A percentile compares a stretch with the other conserved stretches of the same genome.
Conservation (phyloP, 2,797 vertebrate species). For the Limnodromus scolopaceus region DNA sequence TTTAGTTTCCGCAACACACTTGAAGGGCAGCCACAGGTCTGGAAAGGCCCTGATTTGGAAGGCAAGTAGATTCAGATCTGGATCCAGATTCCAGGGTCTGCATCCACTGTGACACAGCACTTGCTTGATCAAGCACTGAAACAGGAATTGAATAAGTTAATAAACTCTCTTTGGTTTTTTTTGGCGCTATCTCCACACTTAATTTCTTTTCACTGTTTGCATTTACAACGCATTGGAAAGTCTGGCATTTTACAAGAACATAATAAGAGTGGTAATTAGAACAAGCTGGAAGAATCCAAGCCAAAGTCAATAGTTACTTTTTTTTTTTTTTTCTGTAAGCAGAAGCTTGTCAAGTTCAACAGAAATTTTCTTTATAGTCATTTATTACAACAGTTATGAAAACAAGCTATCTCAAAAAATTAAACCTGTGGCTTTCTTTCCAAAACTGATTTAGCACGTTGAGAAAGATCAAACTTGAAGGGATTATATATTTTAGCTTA, state of each 20-base stretch:
- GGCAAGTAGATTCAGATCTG: background rate
- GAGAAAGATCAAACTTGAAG: background rate
- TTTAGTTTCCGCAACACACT: background rate
- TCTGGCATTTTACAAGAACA: slow-evolving; percentile 19
- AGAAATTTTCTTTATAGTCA: slow-evolving; percentile 12
- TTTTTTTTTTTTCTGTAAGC: background rate
- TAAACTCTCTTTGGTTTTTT: background rate
- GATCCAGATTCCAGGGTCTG: background rate
- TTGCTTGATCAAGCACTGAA: background rate
- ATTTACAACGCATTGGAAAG: slow-evolving; percentile 4
- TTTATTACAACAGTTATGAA: slow-evolving; percentile 28
- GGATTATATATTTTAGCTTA: background rate
- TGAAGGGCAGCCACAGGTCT: background rate
- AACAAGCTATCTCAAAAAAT: background rate
- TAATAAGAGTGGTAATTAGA: slow-evolving; percentile 30
- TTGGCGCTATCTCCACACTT: background rate
- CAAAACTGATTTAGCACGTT: background rate
- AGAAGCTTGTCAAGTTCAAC: slow-evolving; percentile 5
- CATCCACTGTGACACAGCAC: background rate
- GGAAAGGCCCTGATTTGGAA: background rate
- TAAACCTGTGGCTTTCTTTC: background rate
- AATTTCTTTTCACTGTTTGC: slow-evolving; percentile 15
- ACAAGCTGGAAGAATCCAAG: slow-evolving; percentile 8
- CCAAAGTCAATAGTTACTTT: slow-evolving; percentile 16
- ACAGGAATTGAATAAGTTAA: background rate